Conservation (phyloP, 1,140 invertebrate species). For the Sipha flava region DNA sequence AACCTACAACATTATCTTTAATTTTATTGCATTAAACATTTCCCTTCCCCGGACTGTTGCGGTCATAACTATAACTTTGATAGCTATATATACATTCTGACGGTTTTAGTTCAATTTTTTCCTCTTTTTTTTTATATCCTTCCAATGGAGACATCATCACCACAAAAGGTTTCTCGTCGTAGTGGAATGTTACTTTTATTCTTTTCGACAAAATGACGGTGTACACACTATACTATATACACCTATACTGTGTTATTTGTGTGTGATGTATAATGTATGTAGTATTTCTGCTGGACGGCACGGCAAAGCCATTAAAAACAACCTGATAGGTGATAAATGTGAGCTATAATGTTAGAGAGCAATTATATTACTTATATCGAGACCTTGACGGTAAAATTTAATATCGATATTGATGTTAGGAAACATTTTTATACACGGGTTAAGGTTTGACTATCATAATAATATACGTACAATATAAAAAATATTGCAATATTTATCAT, state of each 20-base stretch:
- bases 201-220: background rate
- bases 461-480: no score
- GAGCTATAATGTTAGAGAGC: background rate
- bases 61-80: conserved; percentile 22
- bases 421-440: background rate
- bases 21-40: conserved; percentile 24
- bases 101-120: conserved; percentile 28
- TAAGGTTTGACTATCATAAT: no score
- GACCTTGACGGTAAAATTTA: background rate
- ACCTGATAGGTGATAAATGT: background rate
- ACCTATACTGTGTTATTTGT: background rate
- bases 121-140: background rate
- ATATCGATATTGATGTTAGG: background rate
- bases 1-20: conserved; percentile 22
- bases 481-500: no score
- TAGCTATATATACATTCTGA: conserved; percentile 13
- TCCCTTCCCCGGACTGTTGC: background rate
- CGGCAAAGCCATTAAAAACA: background rate
- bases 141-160: conserved; percentile 15
- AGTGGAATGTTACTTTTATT: conserved; percentile 14
- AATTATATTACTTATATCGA: background rate
- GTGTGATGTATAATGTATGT: no score
- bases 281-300: background rate
- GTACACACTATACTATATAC: background rate
- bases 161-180: conserved; percentile 9